Base-by-base conservation (phyloP, 2,797 vertebrate genomes). In the Erethizon dorsatum region DNA sequence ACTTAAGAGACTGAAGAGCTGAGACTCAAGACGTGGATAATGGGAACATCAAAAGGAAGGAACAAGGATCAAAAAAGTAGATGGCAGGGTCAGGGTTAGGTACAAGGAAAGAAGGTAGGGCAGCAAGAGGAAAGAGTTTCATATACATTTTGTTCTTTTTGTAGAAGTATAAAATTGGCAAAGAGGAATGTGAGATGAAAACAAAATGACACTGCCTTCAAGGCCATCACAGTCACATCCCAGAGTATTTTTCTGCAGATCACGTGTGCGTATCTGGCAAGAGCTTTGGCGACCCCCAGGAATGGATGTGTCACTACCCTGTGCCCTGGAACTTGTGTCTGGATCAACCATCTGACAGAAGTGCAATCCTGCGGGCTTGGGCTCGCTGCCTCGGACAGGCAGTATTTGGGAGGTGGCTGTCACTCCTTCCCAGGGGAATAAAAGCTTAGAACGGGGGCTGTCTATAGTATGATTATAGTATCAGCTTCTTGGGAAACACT, bases 11-110 rank as follows among this genome's bases (percentile, higher is more conserved):
- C 2, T 67, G 33, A 69, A 86, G 17, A 52, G 28, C 37, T 37
- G 33, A 47, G 79, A 82, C 1, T 22, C 65, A 26, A 33, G 57
- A 41, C 33, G 0, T 0, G 50, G 80, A 59, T 14, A 50, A 17
- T 0, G 1, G 33, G 33, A 47, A 8, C 8, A 52, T 12, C n/a
- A 45, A 69, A 56, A 10, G 22, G 10, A 33, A 56, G 0, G 5
- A 50, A 31, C 0, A 2, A 45, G n/a, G 26, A 75, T 14, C 37
- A 59, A 26, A 86, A 52, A 83, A 31, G 3, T 26, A 54, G 87
- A n/a, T 3, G 13, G 45, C 20, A 28, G 18, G 54, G 20, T 3
- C 24, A 67, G 33, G 41, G 31, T 67, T n/a, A 31, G 65, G 47
- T 57, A 22, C 14, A 45, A 37, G 26, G 33, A 84, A 31, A 61